A percentile compares a stretch with the other conserved stretches of the same genome.
These are phyloP conservation scores for Caradrina kadenii DNA, from an alignment of 2,888 invertebrate genomes.

Conservation along the genomic window DNA sequence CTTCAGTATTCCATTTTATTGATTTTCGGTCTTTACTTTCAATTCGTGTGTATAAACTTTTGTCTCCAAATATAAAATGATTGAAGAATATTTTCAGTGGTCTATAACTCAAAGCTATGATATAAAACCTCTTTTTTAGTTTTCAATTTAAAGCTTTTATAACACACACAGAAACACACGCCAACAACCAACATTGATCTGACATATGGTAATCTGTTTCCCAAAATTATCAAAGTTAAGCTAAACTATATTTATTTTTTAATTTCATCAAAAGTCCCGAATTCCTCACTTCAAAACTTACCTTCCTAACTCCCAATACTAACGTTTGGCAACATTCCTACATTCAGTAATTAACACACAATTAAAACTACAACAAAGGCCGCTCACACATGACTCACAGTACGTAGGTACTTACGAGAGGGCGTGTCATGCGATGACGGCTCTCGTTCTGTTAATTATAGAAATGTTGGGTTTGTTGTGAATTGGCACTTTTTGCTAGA, in stretches of 20 bases:
- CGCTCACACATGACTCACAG: conserved; percentile 34
- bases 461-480: conserved; percentile 1
- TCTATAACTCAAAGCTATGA: too few species aligned
- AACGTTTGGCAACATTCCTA: conserved; percentile 39
- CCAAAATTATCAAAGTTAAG: too few species aligned
- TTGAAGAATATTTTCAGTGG: too few species aligned
- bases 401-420: conserved; percentile 2
- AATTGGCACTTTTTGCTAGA: background rate
- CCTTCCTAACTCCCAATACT: background rate
- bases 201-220: too few species aligned
- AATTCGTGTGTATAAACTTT: too few species aligned
- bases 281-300: background rate
- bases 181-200: too few species aligned
- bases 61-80: too few species aligned
- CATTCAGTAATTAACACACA: conserved; percentile 57
- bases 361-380: conserved; percentile 52
- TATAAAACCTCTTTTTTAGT: too few species aligned
- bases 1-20: background rate
- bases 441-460: conserved; percentile 14
- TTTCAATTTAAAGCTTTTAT: too few species aligned
- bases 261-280: background rate
- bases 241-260: too few species aligned
- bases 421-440: conserved; percentile 48
- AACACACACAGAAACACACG: too few species aligned
- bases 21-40: too few species aligned